Evolutionary conservation across 53 echinoderm and acorn worm genomes (phyloP).

Genomic region (Hippasteria phrygiana): DNA sequence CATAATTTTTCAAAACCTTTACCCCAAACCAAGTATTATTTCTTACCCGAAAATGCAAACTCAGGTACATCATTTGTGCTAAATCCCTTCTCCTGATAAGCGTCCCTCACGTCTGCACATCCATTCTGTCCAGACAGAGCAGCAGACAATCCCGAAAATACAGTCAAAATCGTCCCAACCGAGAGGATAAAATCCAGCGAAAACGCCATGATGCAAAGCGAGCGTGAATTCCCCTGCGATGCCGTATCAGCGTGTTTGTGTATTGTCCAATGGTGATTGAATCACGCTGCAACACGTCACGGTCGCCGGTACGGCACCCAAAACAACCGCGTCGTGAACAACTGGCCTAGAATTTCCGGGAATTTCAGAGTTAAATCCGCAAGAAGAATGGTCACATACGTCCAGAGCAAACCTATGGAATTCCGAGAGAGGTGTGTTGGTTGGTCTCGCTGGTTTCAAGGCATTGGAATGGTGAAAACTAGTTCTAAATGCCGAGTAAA

Average conservation of each 20-base stretch:
- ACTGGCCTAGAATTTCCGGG: neutral
- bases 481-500: neutral
- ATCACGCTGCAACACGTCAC: conserved; percentile 21
- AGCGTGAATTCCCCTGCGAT: conserved; percentile 32
- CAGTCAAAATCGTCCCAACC: conserved; percentile 68
- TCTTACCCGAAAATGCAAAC: conserved; percentile 79
- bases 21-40: neutral
- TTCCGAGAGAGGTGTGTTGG: neutral
- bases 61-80: conserved; percentile 79
- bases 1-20: neutral
- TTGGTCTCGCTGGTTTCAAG: conserved; percentile 19
- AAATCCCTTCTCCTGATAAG: conserved; percentile 76
- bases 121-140: conserved; percentile 65
- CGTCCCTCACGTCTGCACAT: conserved; percentile 71
- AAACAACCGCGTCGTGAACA: neutral
- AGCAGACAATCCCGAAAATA: conserved; percentile 69
- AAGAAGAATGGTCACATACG: conserved; percentile 19
- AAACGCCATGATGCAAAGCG: conserved; percentile 44
- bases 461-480: conserved; percentile 27
- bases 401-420: neutral
- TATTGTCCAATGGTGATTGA: conserved; percentile 52
- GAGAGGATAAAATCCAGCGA: conserved; percentile 52
- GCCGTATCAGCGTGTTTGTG: conserved; percentile 18
- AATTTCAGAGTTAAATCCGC: conserved; percentile 34
- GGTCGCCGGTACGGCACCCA: neutral